phyloP scores from a whole-genome alignment of 1,140 invertebrate genomes.

The Leptoteleia sp. region DNA sequence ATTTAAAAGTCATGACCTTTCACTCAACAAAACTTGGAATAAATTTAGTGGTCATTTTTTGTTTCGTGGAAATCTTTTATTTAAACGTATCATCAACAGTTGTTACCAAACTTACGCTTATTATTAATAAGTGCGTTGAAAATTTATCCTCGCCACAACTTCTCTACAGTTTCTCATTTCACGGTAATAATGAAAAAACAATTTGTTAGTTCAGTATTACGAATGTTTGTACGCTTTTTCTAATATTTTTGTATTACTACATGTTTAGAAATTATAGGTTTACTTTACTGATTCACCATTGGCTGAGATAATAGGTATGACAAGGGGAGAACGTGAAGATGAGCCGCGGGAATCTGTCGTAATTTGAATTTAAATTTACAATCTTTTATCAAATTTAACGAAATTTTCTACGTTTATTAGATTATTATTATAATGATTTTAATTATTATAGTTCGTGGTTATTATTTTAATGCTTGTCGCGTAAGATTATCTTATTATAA shows the following conservation, averaged over 20 bases:
- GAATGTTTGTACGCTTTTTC: conserved; percentile 14
- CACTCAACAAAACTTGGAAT: not conserved
- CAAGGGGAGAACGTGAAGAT: not conserved
- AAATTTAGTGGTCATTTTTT: not conserved
- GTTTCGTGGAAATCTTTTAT: not conserved
- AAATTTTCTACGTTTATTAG: no score
- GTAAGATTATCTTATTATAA: no score
- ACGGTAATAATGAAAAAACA: no score
- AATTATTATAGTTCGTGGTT: no score
- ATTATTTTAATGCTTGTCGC: no score
- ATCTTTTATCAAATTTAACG: no score
- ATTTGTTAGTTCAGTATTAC: not conserved
- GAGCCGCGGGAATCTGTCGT: not conserved
- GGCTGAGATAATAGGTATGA: conserved; percentile 1
- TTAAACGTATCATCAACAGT: no score
- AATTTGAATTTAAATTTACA: not conserved
- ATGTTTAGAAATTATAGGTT: conserved; percentile 10
- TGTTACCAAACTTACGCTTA: not conserved
- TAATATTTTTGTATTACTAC: conserved; percentile 25
- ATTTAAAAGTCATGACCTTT: conserved; percentile 4
- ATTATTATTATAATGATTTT: no score
- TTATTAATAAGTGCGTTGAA: no score
- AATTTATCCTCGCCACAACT: no score
- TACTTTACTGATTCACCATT: conserved; percentile 1
- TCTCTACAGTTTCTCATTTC: no score